phyloP scores from a whole-genome alignment of 1,140 invertebrate species.

The Armadillidium nasatum region DNA sequence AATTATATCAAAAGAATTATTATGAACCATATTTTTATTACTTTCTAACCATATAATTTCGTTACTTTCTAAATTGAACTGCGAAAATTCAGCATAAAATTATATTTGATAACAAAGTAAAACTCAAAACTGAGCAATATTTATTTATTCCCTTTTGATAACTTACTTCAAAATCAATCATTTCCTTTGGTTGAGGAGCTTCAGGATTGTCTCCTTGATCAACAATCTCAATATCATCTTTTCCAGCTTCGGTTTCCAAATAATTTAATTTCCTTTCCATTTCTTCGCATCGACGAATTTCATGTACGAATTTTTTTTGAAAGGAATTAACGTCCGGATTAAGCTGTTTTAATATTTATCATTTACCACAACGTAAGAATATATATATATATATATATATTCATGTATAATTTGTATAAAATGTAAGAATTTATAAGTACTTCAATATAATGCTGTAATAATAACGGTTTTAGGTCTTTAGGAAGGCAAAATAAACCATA shows the following conservation, averaged over 20 bases:
- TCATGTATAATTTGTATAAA: not conserved
- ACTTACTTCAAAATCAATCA: conserved; percentile 94
- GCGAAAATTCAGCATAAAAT: too few relatives aligned
- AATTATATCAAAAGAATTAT: too few relatives aligned
- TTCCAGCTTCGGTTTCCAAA: conserved; percentile 95
- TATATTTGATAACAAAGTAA: too few relatives aligned
- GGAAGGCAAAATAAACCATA: not conserved
- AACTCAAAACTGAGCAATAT: too few relatives aligned
- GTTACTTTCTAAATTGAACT: too few relatives aligned
- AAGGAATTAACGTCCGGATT: conserved; percentile 52
- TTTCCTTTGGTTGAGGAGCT: conserved; percentile 94
- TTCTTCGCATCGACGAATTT: conserved; percentile 88
- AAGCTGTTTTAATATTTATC: conserved; percentile 30
- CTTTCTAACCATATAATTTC: too few relatives aligned
- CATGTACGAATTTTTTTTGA: conserved; percentile 64
- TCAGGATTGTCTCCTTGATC: conserved; percentile 97
- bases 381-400: too few relatives aligned
- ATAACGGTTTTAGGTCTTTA: too few relatives aligned
- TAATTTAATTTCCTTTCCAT: conserved; percentile 94
- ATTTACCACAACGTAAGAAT: not conserved
- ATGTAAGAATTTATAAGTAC: not conserved
- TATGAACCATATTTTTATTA: too few relatives aligned
- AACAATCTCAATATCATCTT: conserved; percentile 93
- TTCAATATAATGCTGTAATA: not conserved
- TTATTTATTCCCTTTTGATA: too few relatives aligned